These are phyloP conservation scores for Archocentrus centrarchus DNA, from an alignment of 2,113 vertebrate genomes.

Conservation along the genomic window DNA sequence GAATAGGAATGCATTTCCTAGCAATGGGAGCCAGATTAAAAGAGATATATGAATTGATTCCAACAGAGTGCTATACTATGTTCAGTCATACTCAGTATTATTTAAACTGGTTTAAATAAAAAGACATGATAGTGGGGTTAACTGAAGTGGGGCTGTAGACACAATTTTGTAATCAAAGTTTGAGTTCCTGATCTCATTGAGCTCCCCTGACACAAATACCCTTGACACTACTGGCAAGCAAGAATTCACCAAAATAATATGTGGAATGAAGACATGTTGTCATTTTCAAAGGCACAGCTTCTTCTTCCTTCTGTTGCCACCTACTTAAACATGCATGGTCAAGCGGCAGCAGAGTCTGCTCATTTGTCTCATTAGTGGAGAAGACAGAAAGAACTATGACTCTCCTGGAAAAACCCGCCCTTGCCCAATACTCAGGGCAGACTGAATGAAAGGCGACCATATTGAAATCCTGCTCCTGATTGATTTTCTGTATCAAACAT, in stretches of 20 bases:
- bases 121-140: neutral
- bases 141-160: conserved; percentile 10
- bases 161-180: neutral
- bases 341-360: conserved; percentile 84
- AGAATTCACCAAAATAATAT: conserved; percentile 3
- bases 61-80: neutral
- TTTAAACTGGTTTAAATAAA: neutral
- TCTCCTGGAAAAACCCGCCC: conserved; percentile 77
- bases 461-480: conserved; percentile 55
- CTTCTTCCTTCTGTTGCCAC: conserved; percentile 62
- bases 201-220: neutral
- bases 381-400: conserved; percentile 84
- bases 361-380: conserved; percentile 87
- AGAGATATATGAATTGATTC: neutral
- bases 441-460: conserved; percentile 63
- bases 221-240: neutral
- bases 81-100: neutral
- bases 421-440: conserved; percentile 73
- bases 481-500: conserved; percentile 61
- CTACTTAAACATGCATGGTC: conserved; percentile 86
- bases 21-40: neutral
- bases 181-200: conserved; percentile 5
- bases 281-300: conserved; percentile 48
- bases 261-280: conserved; percentile 34
- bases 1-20: neutral